Base-by-base conservation (phyloP, 2,113 vertebrate species). In the Quiscalus mexicanus region DNA sequence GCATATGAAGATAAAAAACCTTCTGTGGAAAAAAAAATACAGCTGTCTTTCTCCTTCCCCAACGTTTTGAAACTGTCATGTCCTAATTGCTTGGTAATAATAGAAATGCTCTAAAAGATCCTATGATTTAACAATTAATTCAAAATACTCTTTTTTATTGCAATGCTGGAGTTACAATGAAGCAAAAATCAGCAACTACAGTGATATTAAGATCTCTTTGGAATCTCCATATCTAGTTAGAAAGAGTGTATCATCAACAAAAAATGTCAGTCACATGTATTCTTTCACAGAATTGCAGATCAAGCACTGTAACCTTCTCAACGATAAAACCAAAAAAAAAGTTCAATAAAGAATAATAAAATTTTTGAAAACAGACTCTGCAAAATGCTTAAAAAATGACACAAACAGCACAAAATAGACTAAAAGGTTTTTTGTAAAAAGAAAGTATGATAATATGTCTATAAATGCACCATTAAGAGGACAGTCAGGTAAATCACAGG, bases 271-370 rank as follows among this genome's bases (percentile, higher is more conserved):
- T 21, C 35, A 67, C 55, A 28, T 7, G 8, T 37, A n/a, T 33
- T 59, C 44, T 44, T 80, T 30, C 25, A 56, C 7, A 64, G 25
- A 21, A 50, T 5, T 3, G 16, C 15, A 71, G 22, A 17, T 19
- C 70, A 75, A 70, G 23, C 19, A 52, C 16, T 37, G 19, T n/a
- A 60, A 50, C 15, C 10, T 62, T 67, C 23, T 31, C 58, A 56
- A 44, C 1, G 5, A 56, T 8, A 58, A 44, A 65, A 59, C 0
- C 0, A 27, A 30, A 70, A 55, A 11, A 28, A 6, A 27, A 27
- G 7, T 71, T 83, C 35, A 76, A 59, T 41, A 23, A 59, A 28
- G 35, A 49, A 79, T 83, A 63, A 60, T 3, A 50, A 37, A 65
- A 45, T n/a, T 41, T 41, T 11, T 78, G 24, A 83, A 79, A 85